A percentile compares a stretch with the other conserved stretches of the same genome.
Conservation (phyloP, 2,113 vertebrate genomes). For the Ailurus styani region DNA sequence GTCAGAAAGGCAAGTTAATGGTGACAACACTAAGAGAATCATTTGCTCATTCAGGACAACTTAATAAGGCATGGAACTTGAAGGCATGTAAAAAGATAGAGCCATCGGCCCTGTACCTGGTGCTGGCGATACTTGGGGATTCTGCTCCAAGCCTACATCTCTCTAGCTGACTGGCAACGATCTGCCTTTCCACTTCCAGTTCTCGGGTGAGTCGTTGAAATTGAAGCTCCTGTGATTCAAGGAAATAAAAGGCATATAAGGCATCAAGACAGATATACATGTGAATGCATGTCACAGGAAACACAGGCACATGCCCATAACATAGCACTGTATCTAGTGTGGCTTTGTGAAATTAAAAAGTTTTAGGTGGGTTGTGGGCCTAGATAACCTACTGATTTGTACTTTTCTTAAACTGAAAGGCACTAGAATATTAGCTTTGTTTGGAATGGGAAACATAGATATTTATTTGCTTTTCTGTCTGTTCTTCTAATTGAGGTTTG, state of each 20-base stretch:
- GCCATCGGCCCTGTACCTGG: conserved; percentile 90
- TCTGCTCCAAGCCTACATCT: conserved; percentile 98
- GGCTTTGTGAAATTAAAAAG: conserved; percentile 6
- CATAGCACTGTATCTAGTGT: conserved; percentile 56
- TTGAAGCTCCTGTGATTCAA: conserved; percentile 95
- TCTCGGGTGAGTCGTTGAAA: conserved; percentile 99
- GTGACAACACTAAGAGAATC: neutral
- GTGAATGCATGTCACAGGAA: conserved; percentile 52
- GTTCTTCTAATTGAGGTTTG: neutral
- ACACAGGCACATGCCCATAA: conserved; percentile 65
- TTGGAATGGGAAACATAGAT: conserved; percentile 13
- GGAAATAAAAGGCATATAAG: conserved; percentile 78
- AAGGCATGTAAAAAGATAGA: conserved; percentile 69
- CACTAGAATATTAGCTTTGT: neutral
- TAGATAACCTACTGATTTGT: conserved; percentile 35
- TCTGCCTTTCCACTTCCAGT: conserved; percentile 99
- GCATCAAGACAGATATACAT: conserved; percentile 24
- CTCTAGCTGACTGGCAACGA: conserved; percentile 99
- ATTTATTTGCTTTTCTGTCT: conserved; percentile 28
- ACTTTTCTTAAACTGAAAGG: conserved; percentile 35
- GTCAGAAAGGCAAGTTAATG: conserved; percentile 51
- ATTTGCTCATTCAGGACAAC: neutral
- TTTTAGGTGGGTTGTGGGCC: conserved; percentile 15
- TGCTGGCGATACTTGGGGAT: conserved; percentile 96
- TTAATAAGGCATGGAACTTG: neutral